These are phyloP conservation scores for Monochamus saltuarius DNA, from an alignment of 1,140 invertebrate genomes.

Conservation along the genomic window DNA sequence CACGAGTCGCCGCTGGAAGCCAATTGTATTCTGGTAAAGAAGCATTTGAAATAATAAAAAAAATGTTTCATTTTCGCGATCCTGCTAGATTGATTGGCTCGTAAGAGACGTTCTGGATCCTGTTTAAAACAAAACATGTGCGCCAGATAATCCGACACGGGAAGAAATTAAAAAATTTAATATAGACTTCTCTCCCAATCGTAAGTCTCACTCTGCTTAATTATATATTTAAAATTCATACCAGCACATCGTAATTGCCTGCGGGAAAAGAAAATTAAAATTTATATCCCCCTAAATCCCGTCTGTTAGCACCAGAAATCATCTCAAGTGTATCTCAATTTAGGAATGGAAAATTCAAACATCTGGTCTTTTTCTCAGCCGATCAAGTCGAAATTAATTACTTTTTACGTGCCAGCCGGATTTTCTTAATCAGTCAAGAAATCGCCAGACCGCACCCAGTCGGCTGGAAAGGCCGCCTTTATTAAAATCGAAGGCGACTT, in stretches of 20 bases:
- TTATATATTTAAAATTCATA: slow-evolving; percentile 36
- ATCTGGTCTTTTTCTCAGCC: slow-evolving; percentile 35
- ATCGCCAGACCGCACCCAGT: background rate
- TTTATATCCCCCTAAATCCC: slow-evolving; percentile 35
- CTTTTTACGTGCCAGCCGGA: slow-evolving; percentile 26
- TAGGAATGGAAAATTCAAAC: slow-evolving; percentile 24
- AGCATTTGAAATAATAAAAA: too few species aligned
- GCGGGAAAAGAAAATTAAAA: slow-evolving; percentile 38
- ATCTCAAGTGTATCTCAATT: slow-evolving; percentile 27
- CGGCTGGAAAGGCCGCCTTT: too few species aligned
- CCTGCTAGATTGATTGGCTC: too few species aligned
- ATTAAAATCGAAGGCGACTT: too few species aligned
- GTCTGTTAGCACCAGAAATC: slow-evolving; percentile 23
- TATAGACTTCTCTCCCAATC: too few species aligned
- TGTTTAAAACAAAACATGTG: too few species aligned
- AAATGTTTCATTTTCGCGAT: too few species aligned
- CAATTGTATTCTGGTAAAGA: too few species aligned
- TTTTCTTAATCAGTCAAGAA: slow-evolving; percentile 32
- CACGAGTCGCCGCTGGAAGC: too few species aligned
- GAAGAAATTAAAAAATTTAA: too few species aligned
- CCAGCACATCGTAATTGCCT: slow-evolving; percentile 31
- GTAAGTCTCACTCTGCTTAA: slow-evolving; percentile 11
- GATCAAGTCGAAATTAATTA: slow-evolving; percentile 34
- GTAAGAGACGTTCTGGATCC: too few species aligned
- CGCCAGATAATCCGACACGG: too few species aligned